A percentile compares a stretch with the other conserved stretches of the same genome.
These are phyloP conservation scores for Apodemia duryi DNA, from an alignment of 2,888 invertebrate genomes.

Conservation along the genomic window DNA sequence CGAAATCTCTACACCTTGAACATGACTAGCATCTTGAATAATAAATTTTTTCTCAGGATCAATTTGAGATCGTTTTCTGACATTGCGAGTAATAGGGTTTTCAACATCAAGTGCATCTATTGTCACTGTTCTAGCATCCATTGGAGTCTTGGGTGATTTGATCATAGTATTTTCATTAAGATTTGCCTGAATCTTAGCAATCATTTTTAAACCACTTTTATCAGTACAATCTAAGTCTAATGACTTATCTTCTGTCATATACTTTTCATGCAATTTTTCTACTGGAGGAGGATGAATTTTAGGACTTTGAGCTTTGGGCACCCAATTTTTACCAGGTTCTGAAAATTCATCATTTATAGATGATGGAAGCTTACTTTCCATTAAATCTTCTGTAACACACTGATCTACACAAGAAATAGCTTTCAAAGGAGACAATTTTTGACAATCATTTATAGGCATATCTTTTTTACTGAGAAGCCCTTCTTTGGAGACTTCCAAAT, in stretches of 20 bases:
- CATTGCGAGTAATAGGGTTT: slow-evolving; percentile 45
- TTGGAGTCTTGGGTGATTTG: slow-evolving; percentile 71
- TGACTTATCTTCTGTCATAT: slow-evolving; percentile 70
- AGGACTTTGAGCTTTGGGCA: slow-evolving; percentile 62
- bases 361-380: slow-evolving; percentile 46
- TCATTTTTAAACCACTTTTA: slow-evolving; percentile 68
- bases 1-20: slow-evolving; percentile 69
- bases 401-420: slow-evolving; percentile 34
- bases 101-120: slow-evolving; percentile 56
- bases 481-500: slow-evolving; percentile 35
- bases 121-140: slow-evolving; percentile 65
- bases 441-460: slow-evolving; percentile 31
- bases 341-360: slow-evolving; percentile 46
- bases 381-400: slow-evolving; percentile 29
- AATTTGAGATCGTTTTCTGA: slow-evolving; percentile 51
- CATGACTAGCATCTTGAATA: slow-evolving; percentile 61
- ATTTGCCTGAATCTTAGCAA: slow-evolving; percentile 71
- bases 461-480: slow-evolving; percentile 38
- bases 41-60: slow-evolving; percentile 66
- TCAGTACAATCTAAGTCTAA: slow-evolving; percentile 63
- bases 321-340: slow-evolving; percentile 60
- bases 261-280: slow-evolving; percentile 66
- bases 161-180: slow-evolving; percentile 74
- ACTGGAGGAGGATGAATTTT: slow-evolving; percentile 59
- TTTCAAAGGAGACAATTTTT: slow-evolving; percentile 45